phyloP scores from a whole-genome alignment of 1,140 invertebrate genomes.

The Cepaea nemoralis region DNA sequence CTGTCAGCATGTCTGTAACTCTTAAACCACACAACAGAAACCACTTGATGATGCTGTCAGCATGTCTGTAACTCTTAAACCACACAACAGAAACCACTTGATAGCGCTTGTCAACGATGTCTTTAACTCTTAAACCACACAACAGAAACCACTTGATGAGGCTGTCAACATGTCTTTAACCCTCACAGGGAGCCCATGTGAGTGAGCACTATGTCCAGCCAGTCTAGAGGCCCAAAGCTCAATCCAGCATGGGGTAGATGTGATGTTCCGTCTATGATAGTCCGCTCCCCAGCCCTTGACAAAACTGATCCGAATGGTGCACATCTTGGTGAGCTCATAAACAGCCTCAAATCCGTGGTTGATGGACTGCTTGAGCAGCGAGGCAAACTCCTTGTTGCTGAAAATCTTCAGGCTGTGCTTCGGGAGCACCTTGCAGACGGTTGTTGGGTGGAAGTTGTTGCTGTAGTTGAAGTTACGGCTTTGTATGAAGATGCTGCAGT shows the following conservation, averaged over 20 bases:
- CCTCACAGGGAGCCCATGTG: constrained; percentile 72
- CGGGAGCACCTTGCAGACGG: constrained; percentile 83
- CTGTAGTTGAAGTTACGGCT: constrained; percentile 96
- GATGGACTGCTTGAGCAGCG: constrained; percentile 88
- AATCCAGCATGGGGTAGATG: constrained; percentile 75
- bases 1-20: no score
- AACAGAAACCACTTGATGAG: no score
- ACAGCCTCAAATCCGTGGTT: constrained; percentile 85
- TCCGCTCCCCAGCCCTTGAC: constrained; percentile 75
- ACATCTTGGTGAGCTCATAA: constrained; percentile 98
- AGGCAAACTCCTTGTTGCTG: constrained; percentile 94
- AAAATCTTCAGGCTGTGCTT: constrained; percentile 96
- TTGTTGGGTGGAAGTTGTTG: constrained; percentile 91
- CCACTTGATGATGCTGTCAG: no score
- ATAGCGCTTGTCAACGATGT: no score
- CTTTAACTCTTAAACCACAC: no score
- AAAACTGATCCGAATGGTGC: constrained; percentile 85
- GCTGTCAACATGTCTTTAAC: no score
- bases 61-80: no score
- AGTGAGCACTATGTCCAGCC: constrained; percentile 72
- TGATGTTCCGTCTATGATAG: constrained; percentile 74
- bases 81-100: no score
- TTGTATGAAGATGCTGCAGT: constrained; percentile 96
- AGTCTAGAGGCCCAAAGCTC: constrained; percentile 74
- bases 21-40: no score